Base-by-base conservation (phyloP, 2,888 invertebrate genomes). In the Agrochola circellaris region DNA sequence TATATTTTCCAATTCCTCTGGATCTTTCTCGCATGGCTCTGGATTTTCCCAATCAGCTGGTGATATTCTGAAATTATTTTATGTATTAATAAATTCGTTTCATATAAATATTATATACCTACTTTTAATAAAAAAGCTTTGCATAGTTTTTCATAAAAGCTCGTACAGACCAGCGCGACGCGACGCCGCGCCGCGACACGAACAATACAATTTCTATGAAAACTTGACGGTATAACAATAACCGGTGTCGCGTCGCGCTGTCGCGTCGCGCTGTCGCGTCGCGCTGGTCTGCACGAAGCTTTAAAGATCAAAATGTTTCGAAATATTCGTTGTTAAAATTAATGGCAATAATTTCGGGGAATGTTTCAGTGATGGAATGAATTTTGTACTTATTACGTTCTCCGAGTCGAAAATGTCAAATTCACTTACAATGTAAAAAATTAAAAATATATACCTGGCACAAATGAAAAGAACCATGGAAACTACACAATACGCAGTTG, bases 21-120 rank as follows among this genome's bases (percentile, higher is more conserved):
- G 98, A 91, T 98, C 98, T 79, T 97, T 97, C 90, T 98, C 98
- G 93, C 99, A 99, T 0, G 99, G 99, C 94, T 99, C 99, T 17
- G 99, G 98, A 95, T 99, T 99, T 93, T 98, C 98, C 99, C 99
- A 99, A 94, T 99, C 99, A 81, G 98, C 98, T 0, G 99, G 99
- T 73, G 98, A 98, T 95, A 98, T 97, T 94, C 99, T 98, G 93
- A 76, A 93, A 91, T 86, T 61, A 26, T 54, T n/a, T 30, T 30
- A 60, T n/a, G 6, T n/a, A 30, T 30, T 54, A 30, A 17, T n/a
- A 20, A 61, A 20, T 34, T 60, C 20, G 7, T 38, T 67, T 23
- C 5, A 23, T 23, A 5, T 30, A 67, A 6, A 54, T 30, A 30
- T 6, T 34, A 45, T 34, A 0, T 17, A n/a, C 3, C 17, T 34